A percentile compares a stretch with the other conserved stretches of the same genome.
phyloP scores from a whole-genome alignment of 2,888 invertebrate species.

The Drosophila rellima region DNA sequence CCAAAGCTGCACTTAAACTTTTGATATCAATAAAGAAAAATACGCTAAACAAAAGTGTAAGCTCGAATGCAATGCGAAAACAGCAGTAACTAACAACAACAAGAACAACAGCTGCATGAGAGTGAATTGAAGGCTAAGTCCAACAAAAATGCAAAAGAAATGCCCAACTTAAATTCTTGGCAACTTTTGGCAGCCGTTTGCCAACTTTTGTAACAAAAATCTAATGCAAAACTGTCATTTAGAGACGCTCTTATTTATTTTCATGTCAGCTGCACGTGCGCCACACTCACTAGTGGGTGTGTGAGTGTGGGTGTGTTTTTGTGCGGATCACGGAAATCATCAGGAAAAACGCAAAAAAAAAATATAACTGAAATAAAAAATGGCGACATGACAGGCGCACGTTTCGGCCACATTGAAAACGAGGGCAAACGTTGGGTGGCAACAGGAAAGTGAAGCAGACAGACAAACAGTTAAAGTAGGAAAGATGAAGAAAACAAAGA shows the following conservation, averaged over 20 bases:
- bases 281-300: constrained; percentile 26
- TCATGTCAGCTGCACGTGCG: constrained; percentile 77
- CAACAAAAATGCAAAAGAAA: constrained; percentile 18
- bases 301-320: constrained; percentile 7
- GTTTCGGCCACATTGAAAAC: constrained; percentile 52
- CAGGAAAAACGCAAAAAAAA: constrained; percentile 41
- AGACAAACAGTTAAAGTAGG: constrained; percentile 7
- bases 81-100: constrained; percentile 24
- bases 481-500: constrained; percentile 11
- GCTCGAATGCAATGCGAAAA: constrained; percentile 47
- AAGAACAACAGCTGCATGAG: constrained; percentile 39
- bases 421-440: constrained; percentile 45
- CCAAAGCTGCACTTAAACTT: constrained; percentile 80
- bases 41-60: constrained; percentile 43
- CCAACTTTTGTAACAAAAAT: constrained; percentile 61
- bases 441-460: constrained; percentile 33
- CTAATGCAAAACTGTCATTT: constrained; percentile 81
- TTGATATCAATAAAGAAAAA: constrained; percentile 75
- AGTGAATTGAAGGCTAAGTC: constrained; percentile 48
- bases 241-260: constrained; percentile 74
- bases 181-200: constrained; percentile 46
- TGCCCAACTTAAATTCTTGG: constrained; percentile 27
- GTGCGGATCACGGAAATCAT: constrained; percentile 57
- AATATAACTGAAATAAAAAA: constrained; percentile 56
- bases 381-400: constrained; percentile 67